Percentiles rank a stretch among this genome's conserved stretches.
phyloP scores from a whole-genome alignment of 2,888 invertebrate genomes.

The Penaeus monodon region DNA sequence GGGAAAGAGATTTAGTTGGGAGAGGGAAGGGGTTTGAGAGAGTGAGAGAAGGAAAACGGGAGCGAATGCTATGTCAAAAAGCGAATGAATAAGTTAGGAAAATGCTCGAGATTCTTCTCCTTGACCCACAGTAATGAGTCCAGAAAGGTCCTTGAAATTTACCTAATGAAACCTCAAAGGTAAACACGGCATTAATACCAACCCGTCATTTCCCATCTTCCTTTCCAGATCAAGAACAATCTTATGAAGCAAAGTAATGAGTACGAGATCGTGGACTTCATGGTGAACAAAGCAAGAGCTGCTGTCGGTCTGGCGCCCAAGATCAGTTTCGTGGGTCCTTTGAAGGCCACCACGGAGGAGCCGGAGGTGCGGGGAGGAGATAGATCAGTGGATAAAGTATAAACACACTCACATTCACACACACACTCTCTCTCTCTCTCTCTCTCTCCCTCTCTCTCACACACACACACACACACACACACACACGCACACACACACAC shows the following conservation, averaged over 20 bases:
- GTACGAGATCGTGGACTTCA: slow-evolving; percentile 71
- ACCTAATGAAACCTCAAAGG: background rate
- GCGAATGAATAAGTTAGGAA: background rate
- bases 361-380: too few species aligned
- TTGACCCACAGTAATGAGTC: background rate
- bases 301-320: slow-evolving; percentile 23
- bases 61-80: too few species aligned
- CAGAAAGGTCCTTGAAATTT: background rate
- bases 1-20: too few species aligned
- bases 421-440: too few species aligned
- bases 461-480: too few species aligned
- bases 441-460: too few species aligned
- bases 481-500: too few species aligned
- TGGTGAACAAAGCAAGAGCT: slow-evolving; percentile 65
- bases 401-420: too few species aligned
- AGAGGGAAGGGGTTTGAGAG: too few species aligned
- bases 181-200: too few species aligned
- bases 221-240: slow-evolving; percentile 68
- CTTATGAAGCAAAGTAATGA: slow-evolving; percentile 69
- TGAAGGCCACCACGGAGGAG: background rate
- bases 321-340: background rate
- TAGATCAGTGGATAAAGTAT: too few species aligned
- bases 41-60: too few species aligned
- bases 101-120: background rate
- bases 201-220: background rate